These are phyloP conservation scores for Meta bourneti DNA, from an alignment of 2,888 invertebrate genomes.

Conservation along the genomic window DNA sequence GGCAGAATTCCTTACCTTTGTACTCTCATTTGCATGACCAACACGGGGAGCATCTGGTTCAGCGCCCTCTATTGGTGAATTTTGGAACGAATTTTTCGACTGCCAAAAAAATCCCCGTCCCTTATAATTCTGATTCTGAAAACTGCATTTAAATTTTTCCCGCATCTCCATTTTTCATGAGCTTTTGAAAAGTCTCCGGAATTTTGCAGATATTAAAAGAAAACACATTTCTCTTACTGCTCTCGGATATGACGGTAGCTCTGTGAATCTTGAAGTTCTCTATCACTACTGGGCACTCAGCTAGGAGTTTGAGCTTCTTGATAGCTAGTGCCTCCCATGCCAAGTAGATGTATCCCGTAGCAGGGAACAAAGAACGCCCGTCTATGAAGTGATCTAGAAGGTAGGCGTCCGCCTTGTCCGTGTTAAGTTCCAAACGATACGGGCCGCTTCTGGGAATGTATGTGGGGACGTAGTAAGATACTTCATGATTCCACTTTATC, in stretches of 20 bases:
- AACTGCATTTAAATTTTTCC: not conserved
- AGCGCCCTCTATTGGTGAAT: too few species aligned
- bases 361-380: conserved; percentile 83
- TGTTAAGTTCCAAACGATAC: conserved; percentile 84
- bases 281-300: conserved; percentile 91
- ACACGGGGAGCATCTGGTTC: too few species aligned
- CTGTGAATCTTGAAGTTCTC: conserved; percentile 94
- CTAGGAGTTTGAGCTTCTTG: conserved; percentile 79
- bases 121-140: not conserved
- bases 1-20: too few species aligned
- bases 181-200: not conserved
- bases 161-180: not conserved
- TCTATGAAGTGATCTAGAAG: conserved; percentile 86
- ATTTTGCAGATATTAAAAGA: not conserved
- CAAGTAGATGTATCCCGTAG: conserved; percentile 83
- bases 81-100: too few species aligned
- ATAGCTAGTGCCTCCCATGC: conserved; percentile 89
- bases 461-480: conserved; percentile 91
- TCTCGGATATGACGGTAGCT: conserved; percentile 93
- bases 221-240: not conserved
- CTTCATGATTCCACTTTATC: conserved; percentile 95
- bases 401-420: conserved; percentile 82
- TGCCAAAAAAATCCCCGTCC: too few species aligned
- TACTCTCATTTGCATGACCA: too few species aligned
- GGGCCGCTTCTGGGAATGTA: conserved; percentile 89